Percentiles rank a stretch among this genome's conserved stretches.
phyloP scores from a whole-genome alignment of 1,140 invertebrate species.

The Drosophila santomea region DNA sequence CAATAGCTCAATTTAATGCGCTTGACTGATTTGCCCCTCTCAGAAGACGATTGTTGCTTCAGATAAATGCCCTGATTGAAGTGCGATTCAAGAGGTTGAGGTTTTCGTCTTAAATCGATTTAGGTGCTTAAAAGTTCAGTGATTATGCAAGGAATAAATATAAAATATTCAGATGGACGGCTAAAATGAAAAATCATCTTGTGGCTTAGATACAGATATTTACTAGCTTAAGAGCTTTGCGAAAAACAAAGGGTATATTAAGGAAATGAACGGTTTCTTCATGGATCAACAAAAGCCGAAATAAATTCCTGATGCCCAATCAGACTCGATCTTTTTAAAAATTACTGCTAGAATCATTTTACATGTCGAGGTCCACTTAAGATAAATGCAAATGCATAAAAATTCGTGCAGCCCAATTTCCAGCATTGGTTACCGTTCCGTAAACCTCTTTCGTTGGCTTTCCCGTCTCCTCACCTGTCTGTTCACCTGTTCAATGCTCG shows the following conservation, averaged over 20 bases:
- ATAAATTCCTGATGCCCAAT: not conserved
- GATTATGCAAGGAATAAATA: slow-evolving; percentile 1
- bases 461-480: slow-evolving; percentile 34
- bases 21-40: slow-evolving; percentile 42
- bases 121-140: slow-evolving; percentile 12
- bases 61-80: slow-evolving; percentile 10
- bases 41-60: slow-evolving; percentile 20
- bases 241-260: not conserved
- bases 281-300: not conserved
- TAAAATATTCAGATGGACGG: not conserved
- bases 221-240: not conserved
- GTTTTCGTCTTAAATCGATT: slow-evolving; percentile 2
- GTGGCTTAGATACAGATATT: not conserved
- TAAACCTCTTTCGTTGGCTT: slow-evolving; percentile 5
- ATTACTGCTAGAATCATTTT: slow-evolving; percentile 10
- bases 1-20: slow-evolving; percentile 68
- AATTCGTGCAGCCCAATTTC: slow-evolving; percentile 16
- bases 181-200: not conserved
- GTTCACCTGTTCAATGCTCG: slow-evolving; percentile 34
- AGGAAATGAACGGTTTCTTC: not conserved
- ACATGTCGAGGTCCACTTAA: slow-evolving; percentile 12
- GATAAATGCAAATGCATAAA: slow-evolving; percentile 34
- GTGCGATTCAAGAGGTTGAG: not conserved
- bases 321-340: not conserved
- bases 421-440: not conserved